Evolutionary conservation across 2,888 invertebrate species (phyloP), one percentile per base, ranked within the genome.

Genomic region (Drosophila longiperda): DNA sequence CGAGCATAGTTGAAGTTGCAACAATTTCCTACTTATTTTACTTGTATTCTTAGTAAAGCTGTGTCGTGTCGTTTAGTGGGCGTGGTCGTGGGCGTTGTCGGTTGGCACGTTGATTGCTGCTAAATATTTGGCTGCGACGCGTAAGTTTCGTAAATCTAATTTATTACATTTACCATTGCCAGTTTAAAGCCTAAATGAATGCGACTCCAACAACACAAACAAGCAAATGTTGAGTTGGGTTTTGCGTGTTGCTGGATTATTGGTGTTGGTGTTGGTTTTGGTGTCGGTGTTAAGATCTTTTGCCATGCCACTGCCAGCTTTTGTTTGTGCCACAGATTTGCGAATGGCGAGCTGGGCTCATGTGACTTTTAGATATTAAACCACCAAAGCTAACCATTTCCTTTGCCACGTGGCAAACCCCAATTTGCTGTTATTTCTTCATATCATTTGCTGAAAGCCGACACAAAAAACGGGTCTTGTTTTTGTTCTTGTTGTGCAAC

Each of bases 91-190:
- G 57, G 59, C 40, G 58, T 49, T 58, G 42, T 40, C 6, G 52
- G 57, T 12, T 64, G 67, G 50, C 61, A 73, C 75, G 82, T 80
- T 86, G 87, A 87, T 86, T 87, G 86, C 82, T 86, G 87, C 84
- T 89, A 87, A 84, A 83, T 84, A 89, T 87, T 89, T 84, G 84
- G 82, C 68, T 78, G 78, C 75, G 65, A 69, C 73, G 80, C 73
- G 75, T 70, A 86, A 82, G 73, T 82, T 86, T 64, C 59, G 53
- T 82, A 87, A 87, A 87, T 86, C 89, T 89, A 89, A 86, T 86
- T 89, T 86, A 84, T 89, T 89, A 82, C 80, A 73, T 75, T 81
- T 79, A 83, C 77, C 81, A 66, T 54, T 58, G 59, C 62, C 73
- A 72, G 77, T 83, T 88, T 80, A 84, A 87, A 83, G 72, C 83